Evolutionary conservation across 2,888 invertebrate genomes (phyloP).

Genomic region (Idaea aversata): DNA sequence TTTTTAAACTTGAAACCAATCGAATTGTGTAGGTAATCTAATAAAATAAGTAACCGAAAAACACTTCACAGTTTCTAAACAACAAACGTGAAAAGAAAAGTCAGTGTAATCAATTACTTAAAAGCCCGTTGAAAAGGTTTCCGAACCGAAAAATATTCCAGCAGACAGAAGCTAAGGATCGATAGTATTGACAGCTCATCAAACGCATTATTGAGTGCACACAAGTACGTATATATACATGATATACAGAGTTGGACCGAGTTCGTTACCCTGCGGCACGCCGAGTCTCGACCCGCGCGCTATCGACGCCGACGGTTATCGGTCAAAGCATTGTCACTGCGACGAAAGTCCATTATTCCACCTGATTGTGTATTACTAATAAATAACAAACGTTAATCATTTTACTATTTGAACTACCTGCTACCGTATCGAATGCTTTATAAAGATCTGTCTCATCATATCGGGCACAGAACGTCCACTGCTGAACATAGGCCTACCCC

Average conservation of each 20-base stretch:
- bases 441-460: not conserved
- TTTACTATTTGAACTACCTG: not conserved
- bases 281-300: slow-evolving; percentile 46
- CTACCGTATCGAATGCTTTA: slow-evolving; percentile 12
- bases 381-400: not conserved
- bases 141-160: slow-evolving; percentile 9
- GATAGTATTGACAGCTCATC: slow-evolving; percentile 44
- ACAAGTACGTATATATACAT: slow-evolving; percentile 34
- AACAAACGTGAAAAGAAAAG: not conserved
- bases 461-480: too few relatives aligned
- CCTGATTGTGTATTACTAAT: slow-evolving; percentile 31
- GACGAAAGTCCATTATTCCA: slow-evolving; percentile 48
- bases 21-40: too few relatives aligned
- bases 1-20: too few relatives aligned
- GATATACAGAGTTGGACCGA: slow-evolving; percentile 41
- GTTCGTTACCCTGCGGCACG: slow-evolving; percentile 59
- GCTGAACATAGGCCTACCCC: too few relatives aligned
- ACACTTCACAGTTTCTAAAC: not conserved
- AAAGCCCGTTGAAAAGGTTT: not conserved
- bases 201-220: slow-evolving; percentile 40
- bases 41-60: too few relatives aligned
- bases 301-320: slow-evolving; percentile 47
- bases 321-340: slow-evolving; percentile 34
- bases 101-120: not conserved
- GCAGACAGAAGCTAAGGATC: slow-evolving; percentile 32